Evolutionary conservation across 1,140 invertebrate species (phyloP), one percentile per base, ranked within the genome.

Genomic region (Macrocentrus cingulum): DNA sequence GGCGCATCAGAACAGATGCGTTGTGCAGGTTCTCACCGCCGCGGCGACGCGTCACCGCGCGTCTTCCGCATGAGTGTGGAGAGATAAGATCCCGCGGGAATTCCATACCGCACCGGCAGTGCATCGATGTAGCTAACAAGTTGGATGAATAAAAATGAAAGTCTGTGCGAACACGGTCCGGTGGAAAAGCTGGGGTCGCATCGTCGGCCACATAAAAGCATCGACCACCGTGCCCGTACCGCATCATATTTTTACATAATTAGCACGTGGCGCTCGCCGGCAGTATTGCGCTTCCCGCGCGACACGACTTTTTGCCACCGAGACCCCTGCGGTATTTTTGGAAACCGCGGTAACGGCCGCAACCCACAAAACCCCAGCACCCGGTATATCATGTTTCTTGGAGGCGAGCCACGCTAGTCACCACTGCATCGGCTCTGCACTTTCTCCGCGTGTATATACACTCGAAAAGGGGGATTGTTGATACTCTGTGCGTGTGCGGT

Each of bases 241-340:
- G 64, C 71, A 73, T 77, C 73, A 71, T 77, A 80, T 80, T 79
- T 79, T 79, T 79, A 70, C 75, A 78, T 78, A 80, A 79, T 80
- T 79, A 80, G 71, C 76, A 76, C 73, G 72, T 74, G 73, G 71
- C 74, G 67, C 68, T 73, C 62, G 62, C n/a, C 16, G 48, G 29
- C 61, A 59, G 56, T 67, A 66, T 75, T 72, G 70, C 63, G 74
- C 79, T 74, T 69, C 70, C 70, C 64, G 67, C 61, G 48, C 49
- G 54, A 32, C 19, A 39, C 67, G 82, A 82, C 80, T 82, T 83
- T 84, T 84, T 84, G 59, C 56, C 46, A 52, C 32, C 20, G 37
- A 45, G 64, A 68, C 64, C 66, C 66, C 53, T 73, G 76, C 59
- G 75, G 76, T 78, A 78, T 77, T 78, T 79, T 80, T 72, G 76